Evolutionary conservation across 53 echinoderm and acorn worm species (phyloP), one percentile per base, ranked within the genome.

Genomic region (Stichopus horrens): DNA sequence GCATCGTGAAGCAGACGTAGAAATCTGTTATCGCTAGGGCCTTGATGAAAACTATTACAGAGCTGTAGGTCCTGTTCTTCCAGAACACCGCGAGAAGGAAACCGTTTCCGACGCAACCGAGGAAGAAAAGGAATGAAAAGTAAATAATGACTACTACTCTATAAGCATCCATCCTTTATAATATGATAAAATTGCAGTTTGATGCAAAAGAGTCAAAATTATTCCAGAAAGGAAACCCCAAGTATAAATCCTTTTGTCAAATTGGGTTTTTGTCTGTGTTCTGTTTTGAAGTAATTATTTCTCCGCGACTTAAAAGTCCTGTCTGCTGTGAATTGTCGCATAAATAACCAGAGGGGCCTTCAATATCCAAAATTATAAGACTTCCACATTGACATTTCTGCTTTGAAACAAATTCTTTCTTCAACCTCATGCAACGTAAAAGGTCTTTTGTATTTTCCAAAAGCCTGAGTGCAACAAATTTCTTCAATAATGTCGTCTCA

Each of bases 11-110:
- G 14, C 65, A 85, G 67, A 85, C 67, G 63, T 85, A 85, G 16
- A 85, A 53, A 18, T 85, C 85, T 7, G 67, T 85, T 5, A 65
- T 2, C 7, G 85, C 85, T 2, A 85, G 71, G 52, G 85, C 85
- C 22, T 85, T 85, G 68, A 85, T 85, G 52, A 85, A 85, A 4
- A 85, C 85, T 2, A 85, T 85, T 68, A 85, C 85, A 18, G 85
- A 85, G 67, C 85, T 85, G 85, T 85, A 59, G 5, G 65, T 85
- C 58, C 59, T 85, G 85, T 52, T 85, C 67, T 67, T 63, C 85
- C 67, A 85, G 67, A 63, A 85, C 8, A 66, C 16, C 0, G 65
- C 65, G 18, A 85, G 67, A 23, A 85, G 85, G 7, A 85, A 10
- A 67, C 65, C 51, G 63, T 85, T 85, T 51, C 63, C 37, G 23